Conservation (phyloP, 2,797 vertebrate genomes). For the Crenuchus spilurus region DNA sequence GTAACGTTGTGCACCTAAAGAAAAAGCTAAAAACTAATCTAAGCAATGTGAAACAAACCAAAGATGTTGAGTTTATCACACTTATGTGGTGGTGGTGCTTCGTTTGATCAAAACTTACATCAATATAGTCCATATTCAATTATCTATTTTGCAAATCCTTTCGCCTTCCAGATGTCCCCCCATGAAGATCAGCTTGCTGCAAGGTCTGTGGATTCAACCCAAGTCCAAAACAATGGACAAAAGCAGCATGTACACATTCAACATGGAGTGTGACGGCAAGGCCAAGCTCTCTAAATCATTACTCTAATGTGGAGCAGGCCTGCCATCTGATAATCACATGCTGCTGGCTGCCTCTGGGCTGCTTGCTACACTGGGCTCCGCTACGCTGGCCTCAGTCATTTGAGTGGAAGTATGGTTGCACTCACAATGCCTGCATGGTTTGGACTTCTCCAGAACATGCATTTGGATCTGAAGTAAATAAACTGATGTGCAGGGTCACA, state of each 20-base stretch:
- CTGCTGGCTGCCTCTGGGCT: constrained; percentile 13
- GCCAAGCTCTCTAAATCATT: constrained; percentile 67
- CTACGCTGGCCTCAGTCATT: neutral
- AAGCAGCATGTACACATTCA: constrained; percentile 11
- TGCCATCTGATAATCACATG: constrained; percentile 56
- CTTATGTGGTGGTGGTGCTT: too few relatives aligned
- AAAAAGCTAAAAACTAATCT: neutral
- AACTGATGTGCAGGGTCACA: neutral
- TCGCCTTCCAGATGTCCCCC: constrained; percentile 62
- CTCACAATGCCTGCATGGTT: neutral
- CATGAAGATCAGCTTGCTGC: constrained; percentile 50
- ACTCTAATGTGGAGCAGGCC: constrained; percentile 66
- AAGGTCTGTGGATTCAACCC: constrained; percentile 54
- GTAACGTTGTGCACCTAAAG: neutral
- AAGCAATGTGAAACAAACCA: neutral
- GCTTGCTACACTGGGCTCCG: neutral
- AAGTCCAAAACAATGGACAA: constrained; percentile 62
- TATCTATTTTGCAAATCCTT: constrained; percentile 50
- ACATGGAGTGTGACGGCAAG: neutral
- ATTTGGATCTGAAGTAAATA: neutral
- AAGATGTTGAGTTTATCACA: too few relatives aligned
- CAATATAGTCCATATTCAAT: too few relatives aligned
- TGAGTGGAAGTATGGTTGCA: constrained; percentile 8
- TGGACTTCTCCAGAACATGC: neutral
- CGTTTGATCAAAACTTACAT: too few relatives aligned